These are phyloP conservation scores for Pocillopora damicornis DNA, from an alignment of 64 coral and sea anemone species.

Conservation along the genomic window DNA sequence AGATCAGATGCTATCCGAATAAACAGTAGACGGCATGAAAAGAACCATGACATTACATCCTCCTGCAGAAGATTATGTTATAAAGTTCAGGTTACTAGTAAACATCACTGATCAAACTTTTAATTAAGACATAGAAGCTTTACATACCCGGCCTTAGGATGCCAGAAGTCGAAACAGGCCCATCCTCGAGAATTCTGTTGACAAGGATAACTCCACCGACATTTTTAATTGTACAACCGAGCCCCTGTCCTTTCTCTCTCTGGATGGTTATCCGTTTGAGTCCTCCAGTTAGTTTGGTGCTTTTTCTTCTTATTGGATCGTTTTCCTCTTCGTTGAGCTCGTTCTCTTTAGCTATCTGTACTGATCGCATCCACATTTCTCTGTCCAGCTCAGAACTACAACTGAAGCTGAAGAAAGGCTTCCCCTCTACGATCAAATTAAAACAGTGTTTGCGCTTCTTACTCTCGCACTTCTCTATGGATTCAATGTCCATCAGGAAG, in stretches of 20 bases:
- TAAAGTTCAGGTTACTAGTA: neutral
- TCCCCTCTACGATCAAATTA: slow-evolving; percentile 66
- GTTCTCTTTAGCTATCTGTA: slow-evolving; percentile 46
- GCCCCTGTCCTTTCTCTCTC: slow-evolving; percentile 60
- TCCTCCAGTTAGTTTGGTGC: slow-evolving; percentile 73
- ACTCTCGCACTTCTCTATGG: slow-evolving; percentile 58
- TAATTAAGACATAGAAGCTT: slow-evolving; percentile 11
- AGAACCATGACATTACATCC: neutral
- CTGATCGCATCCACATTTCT: slow-evolving; percentile 54
- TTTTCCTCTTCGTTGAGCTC: slow-evolving; percentile 67
- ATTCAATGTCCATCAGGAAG: slow-evolving; percentile 77
- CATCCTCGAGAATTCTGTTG: slow-evolving; percentile 79
- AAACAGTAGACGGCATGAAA: neutral
- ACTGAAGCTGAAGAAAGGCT: slow-evolving; percentile 53
- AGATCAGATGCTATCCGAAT: slow-evolving; percentile 21
- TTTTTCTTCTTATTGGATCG: slow-evolving; percentile 67
- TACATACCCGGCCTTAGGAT: slow-evolving; percentile 71
- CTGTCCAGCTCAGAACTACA: slow-evolving; percentile 75
- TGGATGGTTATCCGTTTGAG: slow-evolving; percentile 78
- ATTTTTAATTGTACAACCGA: slow-evolving; percentile 86
- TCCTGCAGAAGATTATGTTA: neutral
- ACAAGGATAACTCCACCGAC: slow-evolving; percentile 88
- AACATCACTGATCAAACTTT: neutral
- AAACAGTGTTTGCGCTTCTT: slow-evolving; percentile 88
- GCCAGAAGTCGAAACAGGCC: slow-evolving; percentile 69